Base-by-base conservation (phyloP, 2,888 invertebrate genomes). In the Drosophila nr. perissopoda region DNA sequence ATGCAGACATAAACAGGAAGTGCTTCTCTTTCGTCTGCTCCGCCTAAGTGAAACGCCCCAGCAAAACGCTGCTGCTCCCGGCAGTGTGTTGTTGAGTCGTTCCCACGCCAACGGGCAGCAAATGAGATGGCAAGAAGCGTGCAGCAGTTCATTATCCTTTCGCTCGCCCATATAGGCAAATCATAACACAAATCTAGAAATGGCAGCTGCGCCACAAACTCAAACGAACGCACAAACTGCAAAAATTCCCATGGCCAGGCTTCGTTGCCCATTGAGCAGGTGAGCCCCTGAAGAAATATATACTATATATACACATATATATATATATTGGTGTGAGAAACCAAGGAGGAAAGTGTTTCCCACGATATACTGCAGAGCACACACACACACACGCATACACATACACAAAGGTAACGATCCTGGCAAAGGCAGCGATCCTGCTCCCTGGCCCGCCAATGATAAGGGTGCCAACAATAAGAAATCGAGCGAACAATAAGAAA, bases 281-380 rank as follows among this genome's bases (percentile, higher is more conserved):
- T 93, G 93, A 92, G 91, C 89, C 56, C 57, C 48, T 71, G 54
- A 54, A 27, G 46, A 56, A 56, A 56, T 27, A 56, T 13, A 49
- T 16, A 16, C 25, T 10, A 16, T 16, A 25, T 10, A 33, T 31
- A 31, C 31, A 31, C 31, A 31, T 10, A 48, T 16, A 48, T 1
- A 54, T 18, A 36, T 56, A 85, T 81, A 74, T 81, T 82, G 92
- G 92, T 93, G 93, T 93, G 93, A 93, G 93, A 93, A 93, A 91
- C 92, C 82, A 89, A 88, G 82, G 85, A 87, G 79, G 91, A 92
- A 91, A 92, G 91, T 90, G 91, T 91, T 93, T 93, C 93, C 93
- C 93, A 93, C 93, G 93, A 90, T 92, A 89, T 92, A 64, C 66
- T 75, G 79, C 76, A 81, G 77, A 40, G 58, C 62, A 65, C 61